phyloP scores from a whole-genome alignment of 2,797 vertebrate species.

The Urosaurus nigricauda region DNA sequence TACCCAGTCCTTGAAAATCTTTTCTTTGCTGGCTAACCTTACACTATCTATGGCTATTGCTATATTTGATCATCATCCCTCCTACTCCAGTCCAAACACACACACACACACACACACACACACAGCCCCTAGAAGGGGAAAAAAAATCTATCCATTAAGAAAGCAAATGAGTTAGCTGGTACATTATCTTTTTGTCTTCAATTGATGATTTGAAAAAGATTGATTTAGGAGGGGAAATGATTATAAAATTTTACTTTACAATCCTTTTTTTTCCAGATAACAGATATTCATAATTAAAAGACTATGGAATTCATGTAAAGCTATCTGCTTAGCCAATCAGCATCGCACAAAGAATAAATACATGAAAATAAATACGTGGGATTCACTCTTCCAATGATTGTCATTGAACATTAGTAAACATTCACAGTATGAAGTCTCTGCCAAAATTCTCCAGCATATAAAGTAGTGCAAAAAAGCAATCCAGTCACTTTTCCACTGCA shows the following conservation, averaged over 20 bases:
- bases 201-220: constrained; percentile 73
- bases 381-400: constrained; percentile 84
- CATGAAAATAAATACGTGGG: constrained; percentile 76
- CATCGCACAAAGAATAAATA: constrained; percentile 73
- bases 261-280: constrained; percentile 73
- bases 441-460: constrained; percentile 81
- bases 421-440: constrained; percentile 87
- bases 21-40: background rate
- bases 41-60: constrained; percentile 18
- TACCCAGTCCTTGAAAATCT: background rate
- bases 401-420: constrained; percentile 85
- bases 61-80: constrained; percentile 17
- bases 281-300: constrained; percentile 75
- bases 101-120: background rate
- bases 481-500: constrained; percentile 78
- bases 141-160: constrained; percentile 8
- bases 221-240: constrained; percentile 69
- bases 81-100: background rate
- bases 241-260: constrained; percentile 79
- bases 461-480: constrained; percentile 84
- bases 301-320: constrained; percentile 72
- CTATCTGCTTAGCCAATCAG: constrained; percentile 70
- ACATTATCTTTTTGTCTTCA: constrained; percentile 66
- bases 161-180: constrained; percentile 37
- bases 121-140: constrained; percentile 12